phyloP scores from a whole-genome alignment of 2,113 vertebrate genomes.

The Scatophagus argus region DNA sequence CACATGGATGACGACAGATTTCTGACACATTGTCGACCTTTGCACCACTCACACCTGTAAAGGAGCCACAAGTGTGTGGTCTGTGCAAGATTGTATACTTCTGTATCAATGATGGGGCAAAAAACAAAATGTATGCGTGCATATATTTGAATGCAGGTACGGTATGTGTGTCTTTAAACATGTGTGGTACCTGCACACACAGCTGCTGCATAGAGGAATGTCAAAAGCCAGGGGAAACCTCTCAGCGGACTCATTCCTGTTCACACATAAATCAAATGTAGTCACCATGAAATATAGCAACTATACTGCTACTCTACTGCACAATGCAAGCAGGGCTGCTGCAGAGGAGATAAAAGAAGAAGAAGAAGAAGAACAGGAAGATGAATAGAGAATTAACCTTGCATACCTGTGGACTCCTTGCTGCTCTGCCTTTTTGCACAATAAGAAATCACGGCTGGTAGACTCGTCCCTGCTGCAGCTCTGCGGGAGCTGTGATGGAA shows the following conservation, averaged over 20 bases:
- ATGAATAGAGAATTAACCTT: slow-evolving; percentile 52
- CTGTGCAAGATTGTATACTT: neutral
- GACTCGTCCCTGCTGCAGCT: slow-evolving; percentile 52
- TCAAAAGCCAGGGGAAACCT: slow-evolving; percentile 60
- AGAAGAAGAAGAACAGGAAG: slow-evolving; percentile 32
- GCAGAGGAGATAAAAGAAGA: slow-evolving; percentile 51
- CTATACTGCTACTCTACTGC: slow-evolving; percentile 12
- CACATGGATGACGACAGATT: slow-evolving; percentile 92
- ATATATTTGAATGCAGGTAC: slow-evolving; percentile 45
- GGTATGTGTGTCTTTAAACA: slow-evolving; percentile 8
- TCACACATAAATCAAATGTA: slow-evolving; percentile 63
- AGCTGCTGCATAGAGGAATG: slow-evolving; percentile 62
- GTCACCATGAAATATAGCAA: slow-evolving; percentile 38
- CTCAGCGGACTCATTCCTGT: slow-evolving; percentile 72
- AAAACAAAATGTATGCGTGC: slow-evolving; percentile 10
- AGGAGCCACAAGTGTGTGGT: slow-evolving; percentile 17
- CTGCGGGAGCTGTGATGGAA: slow-evolving; percentile 61
- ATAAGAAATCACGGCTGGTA: slow-evolving; percentile 57
- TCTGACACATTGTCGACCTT: slow-evolving; percentile 85
- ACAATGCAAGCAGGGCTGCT: slow-evolving; percentile 32
- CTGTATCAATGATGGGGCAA: neutral
- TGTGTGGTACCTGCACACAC: slow-evolving; percentile 68
- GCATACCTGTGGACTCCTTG: slow-evolving; percentile 61
- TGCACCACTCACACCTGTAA: slow-evolving; percentile 84
- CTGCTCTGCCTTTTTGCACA: slow-evolving; percentile 44